Evolutionary conservation across 2,113 vertebrate genomes (phyloP), one percentile per base, ranked within the genome.

Genomic region (Rhombomys opimus): DNA sequence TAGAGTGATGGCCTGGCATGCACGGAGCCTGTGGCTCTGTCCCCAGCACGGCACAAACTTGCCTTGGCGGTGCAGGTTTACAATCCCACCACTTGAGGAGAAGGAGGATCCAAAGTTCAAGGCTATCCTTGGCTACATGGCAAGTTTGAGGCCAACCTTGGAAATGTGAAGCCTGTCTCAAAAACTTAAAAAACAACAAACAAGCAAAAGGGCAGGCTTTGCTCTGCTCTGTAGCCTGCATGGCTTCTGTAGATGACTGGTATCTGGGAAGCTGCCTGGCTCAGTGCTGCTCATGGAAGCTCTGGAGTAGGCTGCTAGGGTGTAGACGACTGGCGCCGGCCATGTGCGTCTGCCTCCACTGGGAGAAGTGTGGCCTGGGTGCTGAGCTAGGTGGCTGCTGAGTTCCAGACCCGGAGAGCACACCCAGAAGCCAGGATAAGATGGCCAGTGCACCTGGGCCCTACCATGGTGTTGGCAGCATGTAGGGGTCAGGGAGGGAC

Each of bases 401-500:
- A 41, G 50, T 41, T 77, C 46, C 67, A 73, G 80, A 38, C 38
- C 59, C 13, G 1, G 11, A 11, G 63, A 35, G 30, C 46, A 18
- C 3, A 4, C 38, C 14, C 22, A 22, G 35, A 41, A 2, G 52
- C 12, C 75, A 25, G 68, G 78, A 25, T 0, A 8, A 46, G 68
- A 41, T 41, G 57, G 17, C 93, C 11, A 4, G 20, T 12, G 46
- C 32, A 22, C 32, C 0, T 72, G 72, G 59, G 22, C 46, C 25
- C 38, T 20, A 7, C 25, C 0, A 1, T 9, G 5, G 59, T 0
- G 0, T 1, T 52, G 35, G 35, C 30, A n/a, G 23, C 38, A 20
- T 5, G 17, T 14, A 61, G 20, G 35, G 25, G 3, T 27, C 14
- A n/a, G 12, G 1, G 15, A 35, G 59, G 23, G 57, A 38, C 5